Conservation (phyloP, 2,797 vertebrate genomes). For the Tenualosa thibaudeaui region DNA sequence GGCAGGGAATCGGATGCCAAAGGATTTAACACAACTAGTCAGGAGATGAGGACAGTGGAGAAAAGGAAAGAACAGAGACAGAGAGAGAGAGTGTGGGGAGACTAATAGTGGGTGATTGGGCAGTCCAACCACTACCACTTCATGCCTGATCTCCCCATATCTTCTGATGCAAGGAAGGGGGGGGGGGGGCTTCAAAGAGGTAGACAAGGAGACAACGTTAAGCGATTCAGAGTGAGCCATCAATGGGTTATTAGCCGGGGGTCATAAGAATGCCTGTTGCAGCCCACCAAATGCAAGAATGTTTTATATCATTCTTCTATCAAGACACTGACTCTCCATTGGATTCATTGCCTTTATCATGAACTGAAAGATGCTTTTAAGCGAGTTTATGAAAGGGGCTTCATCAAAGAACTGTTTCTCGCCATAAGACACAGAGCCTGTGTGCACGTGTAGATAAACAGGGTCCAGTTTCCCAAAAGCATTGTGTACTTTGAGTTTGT, state of each 20-base stretch:
- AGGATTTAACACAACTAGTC: conserved; percentile 17
- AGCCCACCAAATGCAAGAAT: neutral
- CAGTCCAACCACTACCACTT: neutral
- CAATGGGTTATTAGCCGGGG: neutral
- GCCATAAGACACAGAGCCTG: too few relatives aligned
- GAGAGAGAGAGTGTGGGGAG: neutral
- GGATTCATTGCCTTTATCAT: neutral
- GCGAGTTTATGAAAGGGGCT: neutral
- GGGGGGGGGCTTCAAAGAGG: neutral
- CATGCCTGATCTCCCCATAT: conserved; percentile 10
- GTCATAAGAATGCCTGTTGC: neutral
- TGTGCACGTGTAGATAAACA: neutral
- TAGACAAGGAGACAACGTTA: neutral
- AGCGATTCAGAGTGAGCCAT: neutral
- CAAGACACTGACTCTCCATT: neutral
- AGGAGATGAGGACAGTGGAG: neutral
- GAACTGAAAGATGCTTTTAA: neutral
- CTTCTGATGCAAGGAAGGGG: neutral
- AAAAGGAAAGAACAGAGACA: neutral
- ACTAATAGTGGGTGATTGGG: neutral
- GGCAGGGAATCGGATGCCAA: conserved; percentile 19
- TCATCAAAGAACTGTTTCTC: neutral
- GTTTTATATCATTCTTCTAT: neutral
- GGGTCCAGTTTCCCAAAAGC: too few relatives aligned
- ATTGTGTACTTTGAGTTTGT: too few relatives aligned